Conservation (phyloP, 2,113 vertebrate genomes). For the Centropristis striata region DNA sequence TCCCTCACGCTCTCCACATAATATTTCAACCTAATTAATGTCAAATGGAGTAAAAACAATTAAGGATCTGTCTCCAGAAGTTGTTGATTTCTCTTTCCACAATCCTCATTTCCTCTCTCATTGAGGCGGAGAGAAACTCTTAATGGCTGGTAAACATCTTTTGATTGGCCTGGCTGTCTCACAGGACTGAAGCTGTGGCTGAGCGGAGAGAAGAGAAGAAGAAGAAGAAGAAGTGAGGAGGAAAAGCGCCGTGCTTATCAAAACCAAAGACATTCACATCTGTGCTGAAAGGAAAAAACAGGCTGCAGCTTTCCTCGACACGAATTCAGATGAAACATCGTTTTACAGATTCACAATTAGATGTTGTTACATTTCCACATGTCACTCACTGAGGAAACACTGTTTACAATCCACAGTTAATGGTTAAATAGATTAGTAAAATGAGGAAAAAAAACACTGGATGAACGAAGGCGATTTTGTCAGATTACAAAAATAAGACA, state of each 20-base stretch:
- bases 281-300: constrained; percentile 53
- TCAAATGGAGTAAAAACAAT: constrained; percentile 60
- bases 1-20: constrained; percentile 2
- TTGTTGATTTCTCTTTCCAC: constrained; percentile 35
- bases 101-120: constrained; percentile 19
- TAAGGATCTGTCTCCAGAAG: constrained; percentile 41
- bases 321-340: constrained; percentile 39
- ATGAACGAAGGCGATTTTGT: neutral
- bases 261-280: constrained; percentile 65
- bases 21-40: constrained; percentile 69
- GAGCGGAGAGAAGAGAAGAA: constrained; percentile 37
- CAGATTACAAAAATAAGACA: neutral
- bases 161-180: constrained; percentile 63
- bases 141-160: constrained; percentile 65
- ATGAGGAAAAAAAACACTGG: neutral
- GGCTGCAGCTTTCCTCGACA: constrained; percentile 30
- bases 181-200: constrained; percentile 37
- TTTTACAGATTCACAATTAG: constrained; percentile 45
- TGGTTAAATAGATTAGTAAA: neutral
- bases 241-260: constrained; percentile 44
- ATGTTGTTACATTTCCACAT: constrained; percentile 35
- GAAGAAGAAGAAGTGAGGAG: too few relatives aligned
- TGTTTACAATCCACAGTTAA: neutral
- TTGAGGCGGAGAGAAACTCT: constrained; percentile 20
- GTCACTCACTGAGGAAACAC: neutral